phyloP scores from a whole-genome alignment of 1,140 invertebrate genomes.

The Drosophila sechellia region DNA sequence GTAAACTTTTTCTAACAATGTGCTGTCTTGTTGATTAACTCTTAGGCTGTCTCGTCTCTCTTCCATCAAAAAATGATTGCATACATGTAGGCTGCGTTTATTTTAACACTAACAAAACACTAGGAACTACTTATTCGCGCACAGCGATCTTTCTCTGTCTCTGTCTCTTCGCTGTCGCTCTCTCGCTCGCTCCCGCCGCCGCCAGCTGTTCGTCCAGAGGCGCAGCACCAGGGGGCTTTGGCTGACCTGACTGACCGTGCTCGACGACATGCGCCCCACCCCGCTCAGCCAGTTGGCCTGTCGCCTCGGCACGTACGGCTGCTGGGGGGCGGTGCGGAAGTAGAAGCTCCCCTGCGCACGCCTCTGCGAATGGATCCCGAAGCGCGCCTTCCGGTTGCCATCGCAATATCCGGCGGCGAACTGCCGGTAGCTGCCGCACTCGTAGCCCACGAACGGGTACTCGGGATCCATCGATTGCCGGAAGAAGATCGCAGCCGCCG shows the following conservation, averaged over 20 bases:
- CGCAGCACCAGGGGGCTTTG: conserved; percentile 15
- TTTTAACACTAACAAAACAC: conserved; percentile 28
- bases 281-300: conserved; percentile 13
- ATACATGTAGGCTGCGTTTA: conserved; percentile 23
- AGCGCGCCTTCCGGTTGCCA: conserved; percentile 62
- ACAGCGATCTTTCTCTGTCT: conserved; percentile 1
- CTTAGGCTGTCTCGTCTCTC: neutral
- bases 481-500: conserved; percentile 88
- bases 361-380: conserved; percentile 75
- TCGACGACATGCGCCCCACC: conserved; percentile 15
- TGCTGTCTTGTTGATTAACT: neutral
- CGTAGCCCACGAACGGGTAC: conserved; percentile 86
- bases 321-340: conserved; percentile 62
- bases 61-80: conserved; percentile 1
- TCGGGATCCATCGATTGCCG: conserved; percentile 88
- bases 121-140: conserved; percentile 10
- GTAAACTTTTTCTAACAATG: too few species aligned
- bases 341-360: conserved; percentile 65
- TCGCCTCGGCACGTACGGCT: conserved; percentile 67
- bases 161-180: neutral
- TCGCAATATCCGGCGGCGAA: conserved; percentile 85
- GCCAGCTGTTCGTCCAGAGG: conserved; percentile 32
- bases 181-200: conserved; percentile 3
- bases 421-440: conserved; percentile 87
- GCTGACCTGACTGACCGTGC: accelerated